phyloP scores from a whole-genome alignment of 2,888 invertebrate genomes.

The Bombylius discolor region DNA sequence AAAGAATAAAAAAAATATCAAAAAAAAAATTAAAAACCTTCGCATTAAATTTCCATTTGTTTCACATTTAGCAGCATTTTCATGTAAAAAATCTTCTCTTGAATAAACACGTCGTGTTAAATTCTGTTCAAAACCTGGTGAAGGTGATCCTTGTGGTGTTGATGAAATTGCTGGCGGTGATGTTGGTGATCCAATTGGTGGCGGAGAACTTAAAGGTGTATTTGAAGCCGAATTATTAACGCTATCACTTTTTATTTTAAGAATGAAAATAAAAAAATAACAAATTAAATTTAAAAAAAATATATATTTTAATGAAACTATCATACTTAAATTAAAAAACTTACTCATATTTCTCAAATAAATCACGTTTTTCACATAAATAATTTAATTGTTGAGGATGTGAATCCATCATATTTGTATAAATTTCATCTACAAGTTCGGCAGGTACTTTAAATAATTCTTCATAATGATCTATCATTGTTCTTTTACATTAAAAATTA shows the following conservation, averaged over 20 bases:
- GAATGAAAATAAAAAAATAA: not conserved
- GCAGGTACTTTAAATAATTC: slow-evolving; percentile 64
- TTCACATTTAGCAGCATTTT: slow-evolving; percentile 56
- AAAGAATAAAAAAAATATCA: not conserved
- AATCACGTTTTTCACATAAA: slow-evolving; percentile 34
- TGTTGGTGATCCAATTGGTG: slow-evolving; percentile 3
- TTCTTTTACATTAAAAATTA: slow-evolving; percentile 22
- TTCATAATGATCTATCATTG: slow-evolving; percentile 58
- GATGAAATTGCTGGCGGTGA: not conserved
- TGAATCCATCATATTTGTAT: slow-evolving; percentile 70
- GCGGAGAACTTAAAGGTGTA: slow-evolving; percentile 16
- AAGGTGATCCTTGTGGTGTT: slow-evolving; percentile 2
- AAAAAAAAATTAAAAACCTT: slow-evolving; percentile 7
- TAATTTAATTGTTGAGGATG: slow-evolving; percentile 70
- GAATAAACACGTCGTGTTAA: slow-evolving; percentile 42
- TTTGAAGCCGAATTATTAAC: slow-evolving; percentile 15
- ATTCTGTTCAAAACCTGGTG: not conserved
- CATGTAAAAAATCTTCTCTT: slow-evolving; percentile 62
- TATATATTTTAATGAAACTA: not conserved
- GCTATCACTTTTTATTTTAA: slow-evolving; percentile 13
- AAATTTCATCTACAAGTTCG: slow-evolving; percentile 73
- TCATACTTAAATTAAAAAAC: not conserved
- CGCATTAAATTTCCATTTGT: slow-evolving; percentile 12
- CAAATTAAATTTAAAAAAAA: not conserved
- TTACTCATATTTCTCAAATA: slow-evolving; percentile 17